These are phyloP conservation scores for Echinarachnius parma DNA, from an alignment of 53 echinoderm and acorn worm genomes.

Conservation along the genomic window DNA sequence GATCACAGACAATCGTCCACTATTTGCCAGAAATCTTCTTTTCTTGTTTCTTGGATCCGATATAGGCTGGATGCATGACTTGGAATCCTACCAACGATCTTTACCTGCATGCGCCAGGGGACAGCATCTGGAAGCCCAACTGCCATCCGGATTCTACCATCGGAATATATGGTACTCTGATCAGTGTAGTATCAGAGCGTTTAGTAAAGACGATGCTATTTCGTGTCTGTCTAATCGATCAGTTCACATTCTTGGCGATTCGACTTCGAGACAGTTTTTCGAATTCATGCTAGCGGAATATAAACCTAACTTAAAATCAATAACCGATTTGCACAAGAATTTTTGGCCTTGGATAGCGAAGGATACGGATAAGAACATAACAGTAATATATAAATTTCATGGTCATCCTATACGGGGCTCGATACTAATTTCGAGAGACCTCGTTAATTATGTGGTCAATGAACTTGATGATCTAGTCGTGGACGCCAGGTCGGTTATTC, in stretches of 20 bases:
- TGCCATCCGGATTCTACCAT: slow-evolving; percentile 52
- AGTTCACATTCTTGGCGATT: slow-evolving; percentile 55
- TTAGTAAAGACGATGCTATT: slow-evolving; percentile 2
- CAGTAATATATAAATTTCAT: slow-evolving; percentile 42
- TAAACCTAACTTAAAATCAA: slow-evolving; percentile 4
- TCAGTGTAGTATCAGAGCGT: slow-evolving; percentile 40
- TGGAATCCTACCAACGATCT: slow-evolving; percentile 5
- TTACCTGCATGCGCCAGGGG: slow-evolving; percentile 32
- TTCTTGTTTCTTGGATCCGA: too few relatives aligned
- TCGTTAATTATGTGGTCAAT: slow-evolving; percentile 46
- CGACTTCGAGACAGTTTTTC: slow-evolving; percentile 54
- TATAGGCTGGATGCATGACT: neutral
- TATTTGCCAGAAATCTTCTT: too few relatives aligned
- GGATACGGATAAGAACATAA: slow-evolving; percentile 24
- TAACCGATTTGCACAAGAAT: too few relatives aligned
- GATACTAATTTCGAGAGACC: slow-evolving; percentile 5
- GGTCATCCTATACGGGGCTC: slow-evolving; percentile 32
- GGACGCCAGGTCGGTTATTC: slow-evolving; percentile 28
- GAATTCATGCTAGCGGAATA: slow-evolving; percentile 15
- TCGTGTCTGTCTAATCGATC: slow-evolving; percentile 44
- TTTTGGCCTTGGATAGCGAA: slow-evolving; percentile 37
- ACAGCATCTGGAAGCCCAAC: slow-evolving; percentile 3
- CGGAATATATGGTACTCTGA: slow-evolving; percentile 56
- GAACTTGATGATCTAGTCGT: slow-evolving; percentile 38
- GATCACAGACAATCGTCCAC: too few relatives aligned